These are phyloP conservation scores for Pseudochaenichthys georgianus DNA, from an alignment of 2,797 vertebrate genomes.

Conservation along the genomic window DNA sequence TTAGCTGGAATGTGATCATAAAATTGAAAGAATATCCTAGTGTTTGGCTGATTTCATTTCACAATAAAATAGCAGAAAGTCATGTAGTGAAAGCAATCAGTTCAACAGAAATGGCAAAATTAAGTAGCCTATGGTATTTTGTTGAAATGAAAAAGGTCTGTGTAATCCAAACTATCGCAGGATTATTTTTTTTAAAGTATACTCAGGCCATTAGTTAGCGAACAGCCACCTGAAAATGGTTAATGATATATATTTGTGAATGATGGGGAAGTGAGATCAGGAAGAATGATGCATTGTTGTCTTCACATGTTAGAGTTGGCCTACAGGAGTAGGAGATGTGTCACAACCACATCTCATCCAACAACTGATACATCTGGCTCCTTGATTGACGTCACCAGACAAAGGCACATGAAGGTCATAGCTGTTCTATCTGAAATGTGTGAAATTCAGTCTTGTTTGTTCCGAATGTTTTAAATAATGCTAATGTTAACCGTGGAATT, in stretches of 20 bases:
- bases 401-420: not conserved
- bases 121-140: not conserved
- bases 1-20: constrained; percentile 48
- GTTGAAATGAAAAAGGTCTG: not conserved
- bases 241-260: not conserved
- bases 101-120: not conserved
- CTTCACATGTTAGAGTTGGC: not conserved
- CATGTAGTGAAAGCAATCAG: constrained; percentile 13
- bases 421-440: not conserved
- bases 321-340: not conserved
- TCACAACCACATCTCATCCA: not conserved
- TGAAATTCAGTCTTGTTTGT: not conserved
- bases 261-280: no score
- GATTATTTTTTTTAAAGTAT: not conserved
- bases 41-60: constrained; percentile 48
- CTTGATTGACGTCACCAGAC: not conserved
- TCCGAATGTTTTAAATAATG: not conserved
- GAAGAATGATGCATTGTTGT: not conserved
- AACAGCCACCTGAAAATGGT: not conserved
- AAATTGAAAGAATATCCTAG: constrained; percentile 23
- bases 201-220: no score
- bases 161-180: not conserved
- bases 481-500: not conserved
- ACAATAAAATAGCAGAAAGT: constrained; percentile 16
- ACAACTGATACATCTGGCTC: not conserved